phyloP scores from a whole-genome alignment of 2,888 invertebrate genomes.

The Emmelina monodactyla region DNA sequence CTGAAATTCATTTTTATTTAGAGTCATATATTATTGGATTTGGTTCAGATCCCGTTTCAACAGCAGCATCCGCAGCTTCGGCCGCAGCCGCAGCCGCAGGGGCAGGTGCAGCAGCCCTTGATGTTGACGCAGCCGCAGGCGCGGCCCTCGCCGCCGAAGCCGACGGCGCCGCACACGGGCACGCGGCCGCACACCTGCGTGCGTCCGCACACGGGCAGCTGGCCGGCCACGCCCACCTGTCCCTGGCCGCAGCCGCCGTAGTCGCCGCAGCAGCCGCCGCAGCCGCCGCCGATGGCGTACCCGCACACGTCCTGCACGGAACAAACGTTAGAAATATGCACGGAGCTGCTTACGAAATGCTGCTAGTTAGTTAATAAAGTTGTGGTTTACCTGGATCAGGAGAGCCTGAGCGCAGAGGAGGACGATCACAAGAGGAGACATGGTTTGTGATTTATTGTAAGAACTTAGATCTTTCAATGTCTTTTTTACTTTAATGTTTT shows the following conservation, averaged over 20 bases:
- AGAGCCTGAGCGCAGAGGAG: neutral
- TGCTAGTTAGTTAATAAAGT: neutral
- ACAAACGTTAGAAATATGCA: constrained; percentile 6
- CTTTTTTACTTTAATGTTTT: too few species aligned
- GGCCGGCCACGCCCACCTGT: constrained; percentile 20
- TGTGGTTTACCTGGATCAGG: neutral
- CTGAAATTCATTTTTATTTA: too few species aligned
- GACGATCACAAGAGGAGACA: neutral
- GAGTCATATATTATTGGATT: too few species aligned
- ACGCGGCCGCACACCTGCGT: constrained; percentile 23
- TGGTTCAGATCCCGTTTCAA: too few species aligned
- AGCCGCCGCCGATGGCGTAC: constrained; percentile 11
- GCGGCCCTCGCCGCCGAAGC: constrained; percentile 19
- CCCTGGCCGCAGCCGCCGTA: constrained; percentile 21
- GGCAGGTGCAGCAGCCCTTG: constrained; percentile 21
- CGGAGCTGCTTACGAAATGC: too few species aligned
- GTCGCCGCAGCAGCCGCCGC: constrained; percentile 11
- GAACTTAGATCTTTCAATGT: too few species aligned
- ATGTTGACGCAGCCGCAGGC: constrained; percentile 23
- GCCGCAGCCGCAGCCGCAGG: constrained; percentile 14
- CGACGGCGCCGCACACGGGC: constrained; percentile 23
- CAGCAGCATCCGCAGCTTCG: too few species aligned
- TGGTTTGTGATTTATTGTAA: neutral
- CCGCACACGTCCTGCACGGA: constrained; percentile 10
- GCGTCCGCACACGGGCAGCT: constrained; percentile 21